Conservation (phyloP, 2,113 vertebrate genomes). For the Brachirus orientalis region DNA sequence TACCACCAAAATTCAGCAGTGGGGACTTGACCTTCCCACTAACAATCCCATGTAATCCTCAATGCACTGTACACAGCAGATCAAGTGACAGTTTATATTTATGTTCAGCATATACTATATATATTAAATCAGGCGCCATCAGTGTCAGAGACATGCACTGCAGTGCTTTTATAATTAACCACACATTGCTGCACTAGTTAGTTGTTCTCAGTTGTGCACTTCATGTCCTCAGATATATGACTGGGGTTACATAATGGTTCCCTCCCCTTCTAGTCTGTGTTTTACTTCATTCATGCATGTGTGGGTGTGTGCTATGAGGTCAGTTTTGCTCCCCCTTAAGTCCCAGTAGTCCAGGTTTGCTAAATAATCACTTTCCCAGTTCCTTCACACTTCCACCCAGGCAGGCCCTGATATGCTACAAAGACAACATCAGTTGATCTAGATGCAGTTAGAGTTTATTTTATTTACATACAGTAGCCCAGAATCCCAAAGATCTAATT, state of each 20-base stretch:
- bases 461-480: neutral
- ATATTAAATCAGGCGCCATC: slow-evolving; percentile 16
- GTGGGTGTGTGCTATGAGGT: slow-evolving; percentile 45
- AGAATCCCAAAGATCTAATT: neutral
- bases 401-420: neutral
- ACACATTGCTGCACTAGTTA: slow-evolving; percentile 22
- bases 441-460: neutral
- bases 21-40: slow-evolving; percentile 42
- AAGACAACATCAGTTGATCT: neutral
- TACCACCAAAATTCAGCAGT: no score
- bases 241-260: slow-evolving; percentile 31
- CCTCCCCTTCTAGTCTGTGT: slow-evolving; percentile 30
- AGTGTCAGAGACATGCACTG: neutral
- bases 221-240: slow-evolving; percentile 31
- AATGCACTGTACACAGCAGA: slow-evolving; percentile 12
- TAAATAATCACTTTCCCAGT: slow-evolving; percentile 56
- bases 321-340: slow-evolving; percentile 16
- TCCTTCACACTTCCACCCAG: neutral
- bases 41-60: slow-evolving; percentile 2
- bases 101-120: neutral
- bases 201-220: slow-evolving; percentile 27
- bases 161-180: slow-evolving; percentile 17
- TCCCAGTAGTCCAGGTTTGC: slow-evolving; percentile 30
- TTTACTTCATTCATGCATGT: slow-evolving; percentile 50
- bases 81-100: slow-evolving; percentile 22